phyloP scores from a whole-genome alignment of 2,113 vertebrate species.

The Amphilophus citrinellus region DNA sequence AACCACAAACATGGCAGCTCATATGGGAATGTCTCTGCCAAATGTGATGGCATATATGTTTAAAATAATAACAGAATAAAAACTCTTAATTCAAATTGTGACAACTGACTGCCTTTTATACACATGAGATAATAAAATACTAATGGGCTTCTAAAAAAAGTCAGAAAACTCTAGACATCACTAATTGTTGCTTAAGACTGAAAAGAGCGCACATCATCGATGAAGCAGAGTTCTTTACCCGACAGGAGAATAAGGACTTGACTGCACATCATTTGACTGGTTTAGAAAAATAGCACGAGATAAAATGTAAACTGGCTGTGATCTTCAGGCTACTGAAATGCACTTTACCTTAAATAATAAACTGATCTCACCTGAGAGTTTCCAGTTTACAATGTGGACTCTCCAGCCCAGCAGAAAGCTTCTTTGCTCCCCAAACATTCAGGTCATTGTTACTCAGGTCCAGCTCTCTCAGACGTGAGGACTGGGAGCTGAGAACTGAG shows the following conservation, averaged over 20 bases:
- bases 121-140: not conserved
- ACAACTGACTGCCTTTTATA: not conserved
- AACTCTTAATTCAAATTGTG: not conserved
- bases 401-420: not conserved
- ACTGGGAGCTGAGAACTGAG: not conserved
- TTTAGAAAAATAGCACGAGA: too few relatives aligned
- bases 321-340: not conserved
- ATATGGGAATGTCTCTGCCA: not conserved
- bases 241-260: not conserved
- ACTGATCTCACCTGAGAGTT: not conserved
- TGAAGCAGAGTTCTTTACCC: not conserved
- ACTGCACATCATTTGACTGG: too few relatives aligned
- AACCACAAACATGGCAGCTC: too few relatives aligned
- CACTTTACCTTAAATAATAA: not conserved
- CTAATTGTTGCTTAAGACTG: not conserved
- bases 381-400: not conserved
- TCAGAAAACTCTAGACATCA: too few relatives aligned
- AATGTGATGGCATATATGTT: not conserved
- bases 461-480: not conserved
- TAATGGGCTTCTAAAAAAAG: not conserved
- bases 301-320: not conserved
- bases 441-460: not conserved
- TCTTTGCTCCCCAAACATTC: not conserved
- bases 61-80: not conserved
- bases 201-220: not conserved